A percentile compares a stretch with the other conserved stretches of the same genome.
Conservation (phyloP, 2,797 vertebrate species). For the Psittacula derbiana region DNA sequence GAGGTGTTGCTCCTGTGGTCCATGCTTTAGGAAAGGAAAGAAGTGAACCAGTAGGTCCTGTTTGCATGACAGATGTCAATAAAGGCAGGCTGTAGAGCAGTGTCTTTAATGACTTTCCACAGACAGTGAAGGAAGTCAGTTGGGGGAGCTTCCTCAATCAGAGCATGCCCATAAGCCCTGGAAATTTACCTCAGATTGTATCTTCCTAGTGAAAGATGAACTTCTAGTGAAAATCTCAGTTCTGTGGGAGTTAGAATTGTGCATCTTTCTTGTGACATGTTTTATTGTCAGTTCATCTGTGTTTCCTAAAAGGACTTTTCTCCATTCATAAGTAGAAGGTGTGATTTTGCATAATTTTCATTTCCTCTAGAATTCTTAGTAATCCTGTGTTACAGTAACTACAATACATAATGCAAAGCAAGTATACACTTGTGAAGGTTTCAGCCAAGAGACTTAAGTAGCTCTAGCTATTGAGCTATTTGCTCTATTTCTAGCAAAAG, state of each 20-base stretch:
- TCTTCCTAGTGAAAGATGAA: background rate
- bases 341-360: background rate
- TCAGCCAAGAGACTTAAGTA: background rate
- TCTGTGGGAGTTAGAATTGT: background rate
- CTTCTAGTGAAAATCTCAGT: background rate
- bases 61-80: background rate
- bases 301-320: background rate
- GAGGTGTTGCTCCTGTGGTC: background rate
- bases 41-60: background rate
- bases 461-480: background rate
- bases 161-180: background rate
- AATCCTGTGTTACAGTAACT: slow-evolving; percentile 7
- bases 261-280: background rate
- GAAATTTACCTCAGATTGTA: background rate
- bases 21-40: background rate
- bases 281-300: background rate
- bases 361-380: slow-evolving; percentile 5
- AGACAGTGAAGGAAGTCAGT: background rate
- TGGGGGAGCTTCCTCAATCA: background rate
- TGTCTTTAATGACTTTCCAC: background rate
- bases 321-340: background rate
- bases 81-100: background rate
- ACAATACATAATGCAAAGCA: background rate
- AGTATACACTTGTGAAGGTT: background rate
- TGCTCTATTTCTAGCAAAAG: background rate